phyloP scores from a whole-genome alignment of 2,113 vertebrate species.

The Vicugna pacos region DNA sequence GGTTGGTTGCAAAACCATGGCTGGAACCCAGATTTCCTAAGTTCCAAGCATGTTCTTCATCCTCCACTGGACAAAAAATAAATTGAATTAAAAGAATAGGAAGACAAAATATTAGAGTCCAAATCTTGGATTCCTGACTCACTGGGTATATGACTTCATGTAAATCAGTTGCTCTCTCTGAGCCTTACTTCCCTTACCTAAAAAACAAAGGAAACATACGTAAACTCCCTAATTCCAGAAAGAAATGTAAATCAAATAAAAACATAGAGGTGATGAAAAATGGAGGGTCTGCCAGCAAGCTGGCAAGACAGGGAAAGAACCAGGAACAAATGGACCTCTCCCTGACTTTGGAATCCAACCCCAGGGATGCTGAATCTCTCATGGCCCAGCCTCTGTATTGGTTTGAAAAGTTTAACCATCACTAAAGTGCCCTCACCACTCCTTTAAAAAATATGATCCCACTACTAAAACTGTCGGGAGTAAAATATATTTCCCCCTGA shows the following conservation, averaged over 20 bases:
- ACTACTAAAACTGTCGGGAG: slow-evolving; percentile 65
- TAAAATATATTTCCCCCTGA: slow-evolving; percentile 70
- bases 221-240: background rate
- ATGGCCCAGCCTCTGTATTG: background rate
- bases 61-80: background rate
- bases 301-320: background rate
- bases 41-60: background rate
- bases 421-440: slow-evolving; percentile 6
- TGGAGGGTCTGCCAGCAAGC: background rate
- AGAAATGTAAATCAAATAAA: background rate
- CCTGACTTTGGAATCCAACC: background rate
- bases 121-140: background rate
- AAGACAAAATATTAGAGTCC: background rate
- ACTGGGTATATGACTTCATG: background rate
- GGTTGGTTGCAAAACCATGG: background rate
- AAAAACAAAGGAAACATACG: background rate
- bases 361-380: background rate
- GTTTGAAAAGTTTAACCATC: slow-evolving; percentile 39
- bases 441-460: slow-evolving; percentile 63
- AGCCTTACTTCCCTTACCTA: background rate
- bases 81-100: background rate
- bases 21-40: background rate
- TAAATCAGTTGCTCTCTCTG: background rate
- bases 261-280: background rate
- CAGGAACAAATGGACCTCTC: too few species aligned